Conservation (phyloP, 2,888 invertebrate species). For the Philereme transversata region DNA sequence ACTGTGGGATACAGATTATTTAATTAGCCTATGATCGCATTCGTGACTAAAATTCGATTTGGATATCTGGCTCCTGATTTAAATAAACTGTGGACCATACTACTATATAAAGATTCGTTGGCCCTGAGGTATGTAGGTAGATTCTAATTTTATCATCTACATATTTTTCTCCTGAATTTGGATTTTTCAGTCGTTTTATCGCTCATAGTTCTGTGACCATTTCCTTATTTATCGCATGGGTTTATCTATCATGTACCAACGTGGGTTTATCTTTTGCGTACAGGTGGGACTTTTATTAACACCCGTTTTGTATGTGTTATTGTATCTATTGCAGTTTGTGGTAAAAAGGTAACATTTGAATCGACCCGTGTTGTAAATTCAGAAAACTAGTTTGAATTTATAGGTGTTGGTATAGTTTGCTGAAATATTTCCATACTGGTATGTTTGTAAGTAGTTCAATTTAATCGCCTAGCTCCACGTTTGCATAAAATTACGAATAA, state of each 20-base stretch:
- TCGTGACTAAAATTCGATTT: constrained; percentile 26
- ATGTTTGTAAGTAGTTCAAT: constrained; percentile 1
- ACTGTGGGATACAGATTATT: not conserved
- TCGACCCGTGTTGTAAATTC: constrained; percentile 2
- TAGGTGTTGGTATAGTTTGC: constrained; percentile 4
- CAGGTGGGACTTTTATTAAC: too few relatives aligned
- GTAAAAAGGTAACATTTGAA: not conserved
- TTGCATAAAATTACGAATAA: constrained; percentile 19
- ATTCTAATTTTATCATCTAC: not conserved
- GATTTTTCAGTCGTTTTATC: too few relatives aligned
- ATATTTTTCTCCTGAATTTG: not conserved
- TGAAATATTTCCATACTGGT: constrained; percentile 12
- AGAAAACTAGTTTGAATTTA: constrained; percentile 3
- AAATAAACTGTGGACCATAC: constrained; percentile 10
- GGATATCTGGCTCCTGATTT: constrained; percentile 7
- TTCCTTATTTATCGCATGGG: too few relatives aligned
- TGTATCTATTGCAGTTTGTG: not conserved
- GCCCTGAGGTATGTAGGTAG: not conserved
- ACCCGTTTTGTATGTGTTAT: too few relatives aligned
- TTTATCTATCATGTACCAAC: too few relatives aligned
- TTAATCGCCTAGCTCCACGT: constrained; percentile 12
- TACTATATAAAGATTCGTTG: not conserved
- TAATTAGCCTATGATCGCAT: constrained; percentile 15
- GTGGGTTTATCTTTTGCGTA: too few relatives aligned
- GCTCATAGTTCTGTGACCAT: too few relatives aligned